Percentiles rank a stretch among this genome's conserved stretches.
phyloP scores from a whole-genome alignment of 2,888 invertebrate species.

The Anthrax anthrax region DNA sequence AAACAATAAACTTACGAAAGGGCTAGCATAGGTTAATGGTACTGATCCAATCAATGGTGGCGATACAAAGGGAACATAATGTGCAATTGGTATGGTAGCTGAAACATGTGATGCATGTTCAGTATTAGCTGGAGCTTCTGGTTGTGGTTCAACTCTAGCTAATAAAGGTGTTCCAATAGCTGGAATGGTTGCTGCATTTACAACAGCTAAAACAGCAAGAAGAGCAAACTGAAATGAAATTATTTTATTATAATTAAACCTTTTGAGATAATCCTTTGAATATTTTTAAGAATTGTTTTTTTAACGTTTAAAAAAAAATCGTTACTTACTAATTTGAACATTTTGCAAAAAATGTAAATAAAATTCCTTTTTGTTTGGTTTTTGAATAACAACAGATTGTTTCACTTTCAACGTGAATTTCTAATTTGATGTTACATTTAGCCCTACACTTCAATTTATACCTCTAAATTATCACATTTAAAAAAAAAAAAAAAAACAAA shows the following conservation, averaged over 20 bases:
- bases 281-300: too few species aligned
- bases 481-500: too few species aligned
- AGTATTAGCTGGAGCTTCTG: conserved; percentile 10
- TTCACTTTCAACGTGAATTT: neutral
- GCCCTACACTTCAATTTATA: conserved; percentile 1
- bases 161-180: conserved; percentile 8
- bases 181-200: conserved; percentile 1
- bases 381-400: neutral
- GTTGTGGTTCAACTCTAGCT: conserved; percentile 6
- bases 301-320: too few species aligned
- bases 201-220: conserved; percentile 3
- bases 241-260: too few species aligned
- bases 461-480: neutral
- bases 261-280: too few species aligned
- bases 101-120: conserved; percentile 11
- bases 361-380: too few species aligned
- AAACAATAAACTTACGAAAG: conserved; percentile 4
- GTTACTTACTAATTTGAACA: conserved; percentile 30
- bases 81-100: conserved; percentile 7
- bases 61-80: neutral
- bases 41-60: neutral
- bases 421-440: conserved; percentile 1
- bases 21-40: conserved; percentile 6
- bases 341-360: conserved; percentile 18
- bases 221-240: neutral